A percentile compares a stretch with the other conserved stretches of the same genome.
Evolutionary conservation across 1,140 invertebrate genomes (phyloP).

Genomic region (Eupeodes corollae): DNA sequence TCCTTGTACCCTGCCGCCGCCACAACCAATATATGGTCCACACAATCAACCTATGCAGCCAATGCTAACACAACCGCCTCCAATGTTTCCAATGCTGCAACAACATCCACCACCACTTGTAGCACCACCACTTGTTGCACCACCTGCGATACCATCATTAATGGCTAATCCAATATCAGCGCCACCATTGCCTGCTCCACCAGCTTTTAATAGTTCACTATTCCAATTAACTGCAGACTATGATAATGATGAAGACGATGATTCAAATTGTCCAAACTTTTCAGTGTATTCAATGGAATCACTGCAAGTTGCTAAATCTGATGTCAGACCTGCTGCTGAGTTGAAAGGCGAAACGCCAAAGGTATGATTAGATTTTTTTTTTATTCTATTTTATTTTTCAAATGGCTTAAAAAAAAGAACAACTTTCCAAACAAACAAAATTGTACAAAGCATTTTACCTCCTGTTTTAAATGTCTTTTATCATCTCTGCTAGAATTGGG

Average conservation of each 20-base stretch:
- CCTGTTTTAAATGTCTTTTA: too few species aligned
- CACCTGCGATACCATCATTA: conserved; percentile 1
- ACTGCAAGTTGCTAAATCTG: conserved; percentile 56
- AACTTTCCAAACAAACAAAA: too few species aligned
- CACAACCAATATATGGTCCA: background rate
- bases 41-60: conserved; percentile 1
- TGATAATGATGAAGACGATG: conserved; percentile 44
- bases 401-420: background rate
- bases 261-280: conserved; percentile 70
- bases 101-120: conserved; percentile 14
- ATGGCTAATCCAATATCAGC: conserved; percentile 11
- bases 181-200: conserved; percentile 30
- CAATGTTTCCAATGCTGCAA: conserved; percentile 13
- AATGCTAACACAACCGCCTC: background rate
- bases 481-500: too few species aligned
- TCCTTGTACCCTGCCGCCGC: background rate
- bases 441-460: too few species aligned
- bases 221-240: conserved; percentile 22
- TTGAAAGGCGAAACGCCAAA: conserved; percentile 12
- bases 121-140: background rate
- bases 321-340: conserved; percentile 23
- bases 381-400: background rate
- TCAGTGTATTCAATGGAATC: conserved; percentile 70
- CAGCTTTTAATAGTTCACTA: conserved; percentile 19
- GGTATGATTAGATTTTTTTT: conserved; percentile 15